Conservation (phyloP, 2,888 invertebrate species). For the Calliopum simillimum region DNA sequence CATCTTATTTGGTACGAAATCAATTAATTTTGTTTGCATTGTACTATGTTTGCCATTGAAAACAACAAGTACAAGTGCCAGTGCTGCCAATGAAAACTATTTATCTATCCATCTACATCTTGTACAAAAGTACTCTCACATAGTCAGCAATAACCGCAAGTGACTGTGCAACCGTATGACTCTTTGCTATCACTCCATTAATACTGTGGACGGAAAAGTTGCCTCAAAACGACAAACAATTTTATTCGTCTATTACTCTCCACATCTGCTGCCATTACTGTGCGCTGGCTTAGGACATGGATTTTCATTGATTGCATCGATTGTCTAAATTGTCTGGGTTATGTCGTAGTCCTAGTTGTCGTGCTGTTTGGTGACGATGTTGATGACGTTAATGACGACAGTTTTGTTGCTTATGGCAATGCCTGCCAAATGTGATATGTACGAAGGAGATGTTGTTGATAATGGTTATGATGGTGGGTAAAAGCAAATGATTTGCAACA, state of each 20-base stretch:
- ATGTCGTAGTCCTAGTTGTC: not conserved
- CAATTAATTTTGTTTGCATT: conserved; percentile 11
- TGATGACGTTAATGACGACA: not conserved
- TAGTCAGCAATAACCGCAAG: too few relatives aligned
- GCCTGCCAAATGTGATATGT: too few relatives aligned
- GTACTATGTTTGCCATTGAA: not conserved
- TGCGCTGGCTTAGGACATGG: not conserved
- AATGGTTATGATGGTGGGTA: too few relatives aligned
- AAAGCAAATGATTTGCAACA: too few relatives aligned
- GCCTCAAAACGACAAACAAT: not conserved
- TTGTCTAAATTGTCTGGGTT: not conserved
- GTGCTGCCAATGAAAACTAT: not conserved
- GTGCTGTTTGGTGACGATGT: not conserved
- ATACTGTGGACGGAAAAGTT: not conserved
- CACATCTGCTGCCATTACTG: not conserved
- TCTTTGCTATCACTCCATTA: too few relatives aligned
- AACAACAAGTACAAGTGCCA: not conserved
- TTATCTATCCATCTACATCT: not conserved
- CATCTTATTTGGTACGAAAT: not conserved
- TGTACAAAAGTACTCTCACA: not conserved
- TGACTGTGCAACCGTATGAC: too few relatives aligned
- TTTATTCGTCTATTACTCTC: not conserved
- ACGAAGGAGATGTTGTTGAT: too few relatives aligned
- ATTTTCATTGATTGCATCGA: conserved; percentile 4
- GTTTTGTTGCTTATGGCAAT: too few relatives aligned